These are phyloP conservation scores for Pedetes capensis DNA, from an alignment of 2,113 vertebrate genomes.

Conservation along the genomic window DNA sequence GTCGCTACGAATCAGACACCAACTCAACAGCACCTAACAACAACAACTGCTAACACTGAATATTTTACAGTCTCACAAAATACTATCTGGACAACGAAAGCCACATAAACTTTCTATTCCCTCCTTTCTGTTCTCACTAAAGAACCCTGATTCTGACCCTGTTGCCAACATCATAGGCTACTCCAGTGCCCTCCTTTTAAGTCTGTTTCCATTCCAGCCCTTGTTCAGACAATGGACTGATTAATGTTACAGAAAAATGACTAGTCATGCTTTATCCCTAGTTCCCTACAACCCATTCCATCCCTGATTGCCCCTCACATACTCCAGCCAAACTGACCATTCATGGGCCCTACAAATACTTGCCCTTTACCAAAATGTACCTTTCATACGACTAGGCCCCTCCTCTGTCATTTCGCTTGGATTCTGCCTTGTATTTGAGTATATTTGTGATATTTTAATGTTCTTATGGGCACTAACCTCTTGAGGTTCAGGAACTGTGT, in stretches of 20 bases:
- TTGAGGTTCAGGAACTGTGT: background rate
- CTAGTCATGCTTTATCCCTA: background rate
- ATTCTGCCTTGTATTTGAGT: background rate
- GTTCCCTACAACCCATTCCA: background rate
- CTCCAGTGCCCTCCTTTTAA: too few relatives aligned
- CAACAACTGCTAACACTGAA: too few relatives aligned
- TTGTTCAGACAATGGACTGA: background rate
- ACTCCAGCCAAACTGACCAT: background rate
- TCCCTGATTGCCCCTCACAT: background rate
- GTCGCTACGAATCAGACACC: too few relatives aligned
- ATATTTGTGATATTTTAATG: background rate
- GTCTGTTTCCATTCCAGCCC: background rate
- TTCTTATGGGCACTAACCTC: background rate
- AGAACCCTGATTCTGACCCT: background rate
- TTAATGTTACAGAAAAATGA: background rate
- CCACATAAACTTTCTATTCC: background rate
- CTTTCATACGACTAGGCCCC: background rate
- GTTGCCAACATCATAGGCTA: accelerated
- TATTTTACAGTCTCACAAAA: background rate
- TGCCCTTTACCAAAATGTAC: accelerated
- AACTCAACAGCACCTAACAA: too few relatives aligned
- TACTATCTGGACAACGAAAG: background rate
- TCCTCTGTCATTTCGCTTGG: background rate
- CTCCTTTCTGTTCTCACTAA: background rate
- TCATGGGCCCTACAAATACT: background rate